Evolutionary conservation across 2,113 vertebrate species (phyloP).

Genomic region (Dromaius novaehollandiae): DNA sequence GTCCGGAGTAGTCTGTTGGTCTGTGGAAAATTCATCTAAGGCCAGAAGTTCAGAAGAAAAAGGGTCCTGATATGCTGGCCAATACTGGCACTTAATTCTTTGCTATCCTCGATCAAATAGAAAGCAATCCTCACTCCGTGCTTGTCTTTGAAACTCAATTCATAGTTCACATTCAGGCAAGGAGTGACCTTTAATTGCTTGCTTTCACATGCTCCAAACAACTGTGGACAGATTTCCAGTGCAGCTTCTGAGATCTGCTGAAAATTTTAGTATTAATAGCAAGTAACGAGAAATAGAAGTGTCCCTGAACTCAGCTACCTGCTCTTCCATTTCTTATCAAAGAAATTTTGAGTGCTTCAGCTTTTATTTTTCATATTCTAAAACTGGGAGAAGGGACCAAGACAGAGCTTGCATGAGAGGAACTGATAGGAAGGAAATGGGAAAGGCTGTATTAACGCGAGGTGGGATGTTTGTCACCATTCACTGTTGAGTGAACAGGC

Average conservation of each 20-base stretch:
- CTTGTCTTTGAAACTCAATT: neutral
- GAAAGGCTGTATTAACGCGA: neutral
- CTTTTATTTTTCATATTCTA: neutral
- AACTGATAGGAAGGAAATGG: neutral
- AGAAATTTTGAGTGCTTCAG: neutral
- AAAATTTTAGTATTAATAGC: neutral
- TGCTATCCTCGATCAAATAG: neutral
- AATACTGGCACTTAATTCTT: neutral
- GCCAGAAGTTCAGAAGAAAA: neutral
- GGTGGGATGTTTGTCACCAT: neutral
- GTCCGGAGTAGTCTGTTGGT: fast-evolving
- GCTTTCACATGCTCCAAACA: neutral
- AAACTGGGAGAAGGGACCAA: neutral
- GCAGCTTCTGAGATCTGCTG: neutral
- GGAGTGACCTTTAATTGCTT: neutral
- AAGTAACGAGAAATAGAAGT: neutral
- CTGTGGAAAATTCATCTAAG: neutral
- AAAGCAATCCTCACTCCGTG: neutral
- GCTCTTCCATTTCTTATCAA: neutral
- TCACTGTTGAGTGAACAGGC: neutral
- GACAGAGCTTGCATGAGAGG: neutral
- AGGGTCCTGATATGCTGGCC: neutral
- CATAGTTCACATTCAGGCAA: neutral
- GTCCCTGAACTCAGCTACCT: neutral
- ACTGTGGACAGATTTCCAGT: neutral